Evolutionary conservation across 1,140 invertebrate species (phyloP), one percentile per base, ranked within the genome.

Genomic region (Magallana angulata): DNA sequence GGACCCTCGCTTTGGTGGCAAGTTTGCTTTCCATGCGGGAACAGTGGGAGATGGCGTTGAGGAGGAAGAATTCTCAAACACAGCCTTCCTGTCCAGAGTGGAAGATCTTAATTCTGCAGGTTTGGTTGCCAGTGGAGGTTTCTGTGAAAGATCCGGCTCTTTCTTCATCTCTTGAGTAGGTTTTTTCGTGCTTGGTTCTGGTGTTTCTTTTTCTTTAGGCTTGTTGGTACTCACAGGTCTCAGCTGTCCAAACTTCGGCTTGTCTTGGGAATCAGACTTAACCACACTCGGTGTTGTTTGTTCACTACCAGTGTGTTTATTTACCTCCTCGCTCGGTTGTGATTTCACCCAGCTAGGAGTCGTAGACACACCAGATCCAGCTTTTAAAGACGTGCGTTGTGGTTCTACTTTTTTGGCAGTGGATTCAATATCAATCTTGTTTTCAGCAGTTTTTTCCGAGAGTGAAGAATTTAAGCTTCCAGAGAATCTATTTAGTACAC

Each of bases 11-110:
- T 88, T 90, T 76, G 88, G 86, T 36, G 85, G 56, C 58, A 92
- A 60, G 62, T 91, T 91, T 60, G 87, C 87, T 84, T 91, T 87
- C 92, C 92, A 92, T 7, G 89, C 81, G 18, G 91, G 92, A n/a
- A 92, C 86, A 59, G 76, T 85, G 14, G 86, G n/a, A 36, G 85
- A 59, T 81, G 85, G 58, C 9, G 85, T 18, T 12, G 62, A 59
- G 2, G 89, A 85, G 11, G 88, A 64, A 59, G 85, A n/a, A 18
- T 62, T 84, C 58, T 84, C 82, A 84, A 84, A 84, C 30, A 62
- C 1, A 7, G 82, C n/a, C 48, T 84, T 84, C 57, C 58, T 84
- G 11, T 59, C 82, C 18, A 36, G 7, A 11, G 82, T 84, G 30
- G 82, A 84, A 68, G 81, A 76, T 71, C 57, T 18, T 14, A 84